Base-by-base conservation (phyloP, 1,140 invertebrate species). In the Drosophila ficusphila region DNA sequence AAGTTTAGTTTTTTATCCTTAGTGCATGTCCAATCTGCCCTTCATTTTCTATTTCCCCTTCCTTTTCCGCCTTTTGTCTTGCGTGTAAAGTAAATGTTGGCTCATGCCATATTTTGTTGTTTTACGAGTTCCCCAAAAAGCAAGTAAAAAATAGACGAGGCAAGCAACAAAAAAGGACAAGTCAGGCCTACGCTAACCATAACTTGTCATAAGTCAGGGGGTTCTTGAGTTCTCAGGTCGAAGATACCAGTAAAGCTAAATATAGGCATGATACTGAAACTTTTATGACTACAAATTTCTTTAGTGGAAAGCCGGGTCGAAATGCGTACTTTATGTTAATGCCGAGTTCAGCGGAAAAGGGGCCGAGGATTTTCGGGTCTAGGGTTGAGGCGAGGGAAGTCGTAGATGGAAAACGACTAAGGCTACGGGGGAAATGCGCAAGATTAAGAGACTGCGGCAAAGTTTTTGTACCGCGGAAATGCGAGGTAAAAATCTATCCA, bases 241-340 rank as follows among this genome's bases (percentile, higher is more conserved):
- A 48, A 61, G 51, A 64, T 70, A 64, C 12, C 38, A 61, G 60
- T 36, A 41, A 29, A 41, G 36, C 27, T 21, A 51, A 65, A 65
- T 73, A 74, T 53, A 56, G 69, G 69, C 69, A 74, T 79, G 70
- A 62, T 76, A 76, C 77, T 76, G 77, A 81, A 79, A 81, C 77
- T 81, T 81, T 81, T 81, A 81, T 61, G 79, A 74, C 74, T 62
- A 71, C 56, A 79, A 83, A 76, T 79, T 85, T 79, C 60, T 64
- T 81, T 81, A 64, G 71, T 77, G 75, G 42, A 53, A 58, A 65
- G 51, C 49, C 70, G 46, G 49, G 54, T 54, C 65, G 48, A 79
- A 79, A 68, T 68, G 54, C 58, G 72, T 70, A 74, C 77, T 79
- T 75, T 79, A 71, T 75, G 71, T 60, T 79, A 77, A 77, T 79